These are phyloP conservation scores for Hesperia comma DNA, from an alignment of 2,888 invertebrate genomes.

Conservation along the genomic window DNA sequence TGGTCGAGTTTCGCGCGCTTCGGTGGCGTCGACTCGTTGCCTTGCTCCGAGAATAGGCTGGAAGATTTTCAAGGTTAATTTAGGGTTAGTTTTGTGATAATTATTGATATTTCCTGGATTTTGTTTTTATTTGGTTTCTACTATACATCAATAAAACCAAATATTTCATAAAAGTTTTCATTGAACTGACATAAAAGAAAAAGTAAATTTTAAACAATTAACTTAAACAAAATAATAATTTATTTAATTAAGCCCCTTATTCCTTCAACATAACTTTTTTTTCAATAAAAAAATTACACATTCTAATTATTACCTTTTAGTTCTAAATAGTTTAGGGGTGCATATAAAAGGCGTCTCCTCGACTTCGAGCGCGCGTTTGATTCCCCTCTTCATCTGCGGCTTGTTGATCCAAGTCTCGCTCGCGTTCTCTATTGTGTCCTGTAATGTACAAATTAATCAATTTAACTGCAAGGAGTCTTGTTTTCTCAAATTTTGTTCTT, in stretches of 20 bases:
- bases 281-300: no score
- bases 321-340: slow-evolving; percentile 76
- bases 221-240: no score
- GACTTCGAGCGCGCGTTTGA: slow-evolving; percentile 72
- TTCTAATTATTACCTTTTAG: slow-evolving; percentile 58
- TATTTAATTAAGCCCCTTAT: no score
- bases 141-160: no score
- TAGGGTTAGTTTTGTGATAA: no score
- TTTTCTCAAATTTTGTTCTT: no score
- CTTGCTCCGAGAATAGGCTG: slow-evolving; percentile 56
- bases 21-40: slow-evolving; percentile 58
- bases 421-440: slow-evolving; percentile 80
- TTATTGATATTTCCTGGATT: no score
- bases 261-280: not conserved
- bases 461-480: no score
- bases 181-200: no score
- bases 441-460: not conserved
- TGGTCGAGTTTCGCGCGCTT: slow-evolving; percentile 64
- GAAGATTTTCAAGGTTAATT: slow-evolving; percentile 17
- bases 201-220: no score
- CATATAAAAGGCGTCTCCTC: slow-evolving; percentile 86
- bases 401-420: slow-evolving; percentile 74
- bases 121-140: no score
- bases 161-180: no score
- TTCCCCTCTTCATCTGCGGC: slow-evolving; percentile 66